Base-by-base conservation (phyloP, 2,113 vertebrate genomes). In the Chascanopsetta lugubris region DNA sequence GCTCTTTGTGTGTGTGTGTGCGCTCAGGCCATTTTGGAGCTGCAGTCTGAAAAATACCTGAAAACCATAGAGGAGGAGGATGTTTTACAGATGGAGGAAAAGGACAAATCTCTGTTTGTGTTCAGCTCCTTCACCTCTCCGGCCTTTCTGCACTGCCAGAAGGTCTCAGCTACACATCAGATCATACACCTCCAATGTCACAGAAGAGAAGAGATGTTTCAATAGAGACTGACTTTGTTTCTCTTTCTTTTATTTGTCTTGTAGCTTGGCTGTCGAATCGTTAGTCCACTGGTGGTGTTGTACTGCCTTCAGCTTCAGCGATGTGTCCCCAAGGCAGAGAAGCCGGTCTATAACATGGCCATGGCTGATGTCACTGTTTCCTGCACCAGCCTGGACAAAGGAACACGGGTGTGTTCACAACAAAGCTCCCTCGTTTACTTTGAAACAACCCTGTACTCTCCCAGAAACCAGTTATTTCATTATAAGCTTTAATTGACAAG, bases 311-410 rank as follows among this genome's bases (percentile, higher is more conserved):
- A 94, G 55, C 92, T 94, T 25, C 95, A 98, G 68, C 92, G 75
- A 0, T 96, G 94, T 40, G 96, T 99, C 15, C 97, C 97, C 0
- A 95, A 93, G 82, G 98, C 98, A 0, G 95, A 97, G 69, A 79
- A 90, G 48, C 97, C 98, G 0, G 94, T 99, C 36, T 95, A 94
- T 76, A 99, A 92, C 83, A 98, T 99, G 98, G 90, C 95, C 38
- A 95, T 99, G 96, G 95, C 94, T 1, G 94, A 95, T 22, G 73
- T 98, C 38, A 96, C 90, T 0, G 47, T 98, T 70, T 97, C 95
- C 67, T 99, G 98, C 80, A 99, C 98, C 68, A 98, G 93, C 72
- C 88, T 99, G 59, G 95, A 96, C 10, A 99, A 96, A 85, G 92
- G 93, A 2, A 80, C 91, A 50, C 92, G 98, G 93, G 98, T 99